These are phyloP conservation scores for Mesoligia furuncula DNA, from an alignment of 2,888 invertebrate species.

Conservation along the genomic window DNA sequence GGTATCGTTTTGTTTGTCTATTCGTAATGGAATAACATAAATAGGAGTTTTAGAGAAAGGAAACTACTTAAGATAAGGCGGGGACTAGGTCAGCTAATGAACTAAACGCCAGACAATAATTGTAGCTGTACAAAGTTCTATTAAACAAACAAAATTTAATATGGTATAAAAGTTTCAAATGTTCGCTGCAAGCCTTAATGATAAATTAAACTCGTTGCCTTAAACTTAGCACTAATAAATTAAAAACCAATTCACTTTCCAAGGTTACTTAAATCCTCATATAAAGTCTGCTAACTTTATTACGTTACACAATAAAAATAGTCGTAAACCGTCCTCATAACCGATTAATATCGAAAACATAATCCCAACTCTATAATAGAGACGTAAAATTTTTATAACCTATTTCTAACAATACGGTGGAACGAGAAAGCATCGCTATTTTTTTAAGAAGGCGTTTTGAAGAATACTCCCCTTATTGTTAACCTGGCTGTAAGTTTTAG, in stretches of 20 bases:
- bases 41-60: slow-evolving; percentile 26
- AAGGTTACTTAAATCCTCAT: slow-evolving; percentile 49
- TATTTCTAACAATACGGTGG: slow-evolving; percentile 60
- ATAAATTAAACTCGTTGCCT: slow-evolving; percentile 7
- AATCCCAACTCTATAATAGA: slow-evolving; percentile 68
- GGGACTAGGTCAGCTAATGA: slow-evolving; percentile 25
- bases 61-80: slow-evolving; percentile 1
- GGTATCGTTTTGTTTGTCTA: background rate
- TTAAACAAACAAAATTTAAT: slow-evolving; percentile 8
- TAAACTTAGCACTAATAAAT: slow-evolving; percentile 17
- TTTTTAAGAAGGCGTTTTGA: slow-evolving; percentile 47
- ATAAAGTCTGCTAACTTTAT: slow-evolving; percentile 51
- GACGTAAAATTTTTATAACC: slow-evolving; percentile 69
- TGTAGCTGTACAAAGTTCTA: slow-evolving; percentile 10
- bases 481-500: slow-evolving; percentile 74
- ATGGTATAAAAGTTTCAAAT: slow-evolving; percentile 25
- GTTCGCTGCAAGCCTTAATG: background rate
- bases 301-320: slow-evolving; percentile 56
- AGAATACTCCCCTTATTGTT: slow-evolving; percentile 74
- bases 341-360: slow-evolving; percentile 62
- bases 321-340: slow-evolving; percentile 60
- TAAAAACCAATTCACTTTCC: slow-evolving; percentile 43
- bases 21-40: slow-evolving; percentile 28
- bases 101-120: slow-evolving; percentile 33
- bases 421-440: slow-evolving; percentile 36